Percentiles rank a stretch among this genome's conserved stretches.
These are phyloP conservation scores for Lycophotia porphyrea DNA, from an alignment of 2,888 invertebrate genomes.

Conservation along the genomic window DNA sequence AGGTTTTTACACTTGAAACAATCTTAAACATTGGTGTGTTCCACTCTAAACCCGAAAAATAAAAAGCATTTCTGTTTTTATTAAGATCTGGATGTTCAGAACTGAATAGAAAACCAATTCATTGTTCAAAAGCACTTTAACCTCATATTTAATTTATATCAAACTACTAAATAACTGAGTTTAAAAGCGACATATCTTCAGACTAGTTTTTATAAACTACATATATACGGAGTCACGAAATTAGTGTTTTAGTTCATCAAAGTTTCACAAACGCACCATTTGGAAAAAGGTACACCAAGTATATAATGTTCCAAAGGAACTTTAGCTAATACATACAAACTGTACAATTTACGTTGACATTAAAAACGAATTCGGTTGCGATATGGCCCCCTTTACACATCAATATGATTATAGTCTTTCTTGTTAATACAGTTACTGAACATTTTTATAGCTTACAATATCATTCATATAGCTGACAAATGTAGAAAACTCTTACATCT, in stretches of 20 bases:
- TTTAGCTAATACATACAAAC: conserved; percentile 30
- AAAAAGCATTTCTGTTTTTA: conserved; percentile 7
- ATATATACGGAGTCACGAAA: conserved; percentile 80
- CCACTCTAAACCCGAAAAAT: conserved; percentile 1
- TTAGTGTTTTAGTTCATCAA: conserved; percentile 63
- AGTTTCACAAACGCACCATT: conserved; percentile 56
- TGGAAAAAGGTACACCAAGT: conserved; percentile 46
- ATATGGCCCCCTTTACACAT: conserved; percentile 68
- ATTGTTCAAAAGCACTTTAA: conserved; percentile 23
- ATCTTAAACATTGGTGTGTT: not conserved
- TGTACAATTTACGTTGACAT: conserved; percentile 43
- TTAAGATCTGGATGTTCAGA: not conserved
- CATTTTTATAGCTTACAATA: conserved; percentile 61
- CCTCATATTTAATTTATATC: conserved; percentile 19
- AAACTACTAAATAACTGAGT: conserved; percentile 68
- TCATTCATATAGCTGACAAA: conserved; percentile 64
- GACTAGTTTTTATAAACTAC: conserved; percentile 86
- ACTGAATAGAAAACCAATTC: conserved; percentile 12
- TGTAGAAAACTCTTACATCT: conserved; percentile 61
- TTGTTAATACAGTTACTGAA: conserved; percentile 47
- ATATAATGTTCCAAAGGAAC: conserved; percentile 39
- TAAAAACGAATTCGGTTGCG: conserved; percentile 60
- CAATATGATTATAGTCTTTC: conserved; percentile 54
- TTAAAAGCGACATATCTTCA: conserved; percentile 82
- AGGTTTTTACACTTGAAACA: conserved; percentile 16